Conservation (phyloP, 2,888 invertebrate genomes). For the Sphaerophoria rueppellii region DNA sequence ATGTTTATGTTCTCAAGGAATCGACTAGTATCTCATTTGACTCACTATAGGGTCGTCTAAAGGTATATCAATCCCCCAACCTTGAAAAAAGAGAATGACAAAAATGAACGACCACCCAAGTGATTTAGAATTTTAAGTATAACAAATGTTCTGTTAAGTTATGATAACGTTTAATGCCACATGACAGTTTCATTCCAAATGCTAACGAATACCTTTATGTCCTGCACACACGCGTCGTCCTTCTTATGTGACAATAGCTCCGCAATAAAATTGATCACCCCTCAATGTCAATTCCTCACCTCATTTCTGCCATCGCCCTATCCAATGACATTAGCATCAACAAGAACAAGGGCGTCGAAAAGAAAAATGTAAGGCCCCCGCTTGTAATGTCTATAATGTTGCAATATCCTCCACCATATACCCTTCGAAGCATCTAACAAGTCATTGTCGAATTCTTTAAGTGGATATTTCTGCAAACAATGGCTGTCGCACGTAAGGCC, state of each 20-base stretch:
- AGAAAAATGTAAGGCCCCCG: slow-evolving; percentile 48
- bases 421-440: no score
- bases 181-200: slow-evolving; percentile 74
- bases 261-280: slow-evolving; percentile 60
- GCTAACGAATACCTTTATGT: slow-evolving; percentile 69
- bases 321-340: slow-evolving; percentile 34
- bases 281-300: not conserved
- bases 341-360: slow-evolving; percentile 18
- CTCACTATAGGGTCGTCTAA: no score
- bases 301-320: not conserved
- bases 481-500: slow-evolving; percentile 53
- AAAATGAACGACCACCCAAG: slow-evolving; percentile 15
- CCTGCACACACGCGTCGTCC: slow-evolving; percentile 59
- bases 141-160: slow-evolving; percentile 76
- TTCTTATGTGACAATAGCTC: slow-evolving; percentile 41
- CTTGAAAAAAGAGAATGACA: no score
- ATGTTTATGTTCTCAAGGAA: no score
- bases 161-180: slow-evolving; percentile 76
- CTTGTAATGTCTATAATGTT: slow-evolving; percentile 59
- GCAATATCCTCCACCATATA: slow-evolving; percentile 40
- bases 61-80: no score
- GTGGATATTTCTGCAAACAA: slow-evolving; percentile 52
- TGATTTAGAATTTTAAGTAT: slow-evolving; percentile 70
- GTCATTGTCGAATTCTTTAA: slow-evolving; percentile 42
- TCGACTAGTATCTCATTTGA: no score